phyloP scores from a whole-genome alignment of 2,888 invertebrate species.

The Tubulanus polymorphus region DNA sequence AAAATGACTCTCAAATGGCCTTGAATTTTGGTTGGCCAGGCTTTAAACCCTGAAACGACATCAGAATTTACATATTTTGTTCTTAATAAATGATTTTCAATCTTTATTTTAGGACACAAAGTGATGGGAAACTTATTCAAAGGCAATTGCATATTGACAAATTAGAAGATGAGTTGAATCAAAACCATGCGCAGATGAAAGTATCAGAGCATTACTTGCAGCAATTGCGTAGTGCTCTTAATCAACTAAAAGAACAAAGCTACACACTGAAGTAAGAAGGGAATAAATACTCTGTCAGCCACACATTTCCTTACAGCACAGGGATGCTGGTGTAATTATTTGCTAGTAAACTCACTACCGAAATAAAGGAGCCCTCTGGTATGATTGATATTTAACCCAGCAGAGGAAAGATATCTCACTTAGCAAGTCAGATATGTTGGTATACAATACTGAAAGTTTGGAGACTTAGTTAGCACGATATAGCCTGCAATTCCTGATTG shows the following conservation, averaged over 20 bases:
- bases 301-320: too few relatives aligned
- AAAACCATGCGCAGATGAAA: conserved; percentile 27
- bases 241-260: conserved; percentile 31
- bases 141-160: conserved; percentile 38
- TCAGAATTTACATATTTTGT: not conserved
- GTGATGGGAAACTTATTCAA: too few relatives aligned
- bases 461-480: too few relatives aligned
- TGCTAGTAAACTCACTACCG: not conserved
- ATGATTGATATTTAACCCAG: not conserved
- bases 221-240: conserved; percentile 34
- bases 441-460: too few relatives aligned
- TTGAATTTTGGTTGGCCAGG: not conserved
- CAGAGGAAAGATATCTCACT: not conserved
- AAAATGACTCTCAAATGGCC: not conserved
- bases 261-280: conserved; percentile 29
- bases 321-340: too few relatives aligned
- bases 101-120: too few relatives aligned
- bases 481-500: too few relatives aligned
- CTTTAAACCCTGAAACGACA: not conserved
- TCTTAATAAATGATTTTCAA: too few relatives aligned
- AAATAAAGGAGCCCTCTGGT: not conserved
- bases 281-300: too few relatives aligned
- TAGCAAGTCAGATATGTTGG: conserved; percentile 5
- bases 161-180: conserved; percentile 42
- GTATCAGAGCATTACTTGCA: conserved; percentile 37